Percentiles rank a stretch among this genome's conserved stretches.
Evolutionary conservation across 2,888 invertebrate genomes (phyloP).

Genomic region (Diloba caeruleocephala): DNA sequence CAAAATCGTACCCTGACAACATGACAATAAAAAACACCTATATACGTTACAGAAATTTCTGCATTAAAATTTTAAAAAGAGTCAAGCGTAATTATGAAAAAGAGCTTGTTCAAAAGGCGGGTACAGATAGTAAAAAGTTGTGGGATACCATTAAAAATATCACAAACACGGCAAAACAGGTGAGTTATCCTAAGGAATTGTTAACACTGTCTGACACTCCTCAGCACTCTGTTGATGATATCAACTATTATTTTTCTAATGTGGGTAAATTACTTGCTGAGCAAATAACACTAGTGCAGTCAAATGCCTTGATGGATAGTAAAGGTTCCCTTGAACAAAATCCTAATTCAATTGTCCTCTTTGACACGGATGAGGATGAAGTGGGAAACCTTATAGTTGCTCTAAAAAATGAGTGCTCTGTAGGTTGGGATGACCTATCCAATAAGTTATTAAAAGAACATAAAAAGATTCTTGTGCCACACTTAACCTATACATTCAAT

Average conservation of each 20-base stretch:
- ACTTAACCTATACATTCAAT: background rate
- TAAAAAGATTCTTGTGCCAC: background rate
- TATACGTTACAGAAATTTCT: slow-evolving; percentile 1
- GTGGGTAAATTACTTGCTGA: background rate
- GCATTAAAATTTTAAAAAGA: background rate
- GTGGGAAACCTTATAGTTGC: background rate
- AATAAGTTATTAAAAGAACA: background rate
- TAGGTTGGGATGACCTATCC: background rate
- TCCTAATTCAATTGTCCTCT: background rate
- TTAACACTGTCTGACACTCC: background rate
- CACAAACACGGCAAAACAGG: background rate
- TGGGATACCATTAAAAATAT: background rate
- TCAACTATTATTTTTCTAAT: background rate
- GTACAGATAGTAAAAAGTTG: slow-evolving; percentile 4
- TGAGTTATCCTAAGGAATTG: background rate
- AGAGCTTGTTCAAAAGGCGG: background rate
- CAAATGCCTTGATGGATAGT: no score
- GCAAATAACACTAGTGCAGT: background rate
- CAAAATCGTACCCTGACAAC: background rate
- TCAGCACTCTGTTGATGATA: background rate
- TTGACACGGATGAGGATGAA: background rate
- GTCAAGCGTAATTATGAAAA: background rate
- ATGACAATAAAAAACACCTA: background rate
- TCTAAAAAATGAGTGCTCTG: background rate
- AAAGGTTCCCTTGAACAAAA: background rate